These are phyloP conservation scores for Seira musarum DNA, from an alignment of 2,888 invertebrate genomes.

Conservation along the genomic window DNA sequence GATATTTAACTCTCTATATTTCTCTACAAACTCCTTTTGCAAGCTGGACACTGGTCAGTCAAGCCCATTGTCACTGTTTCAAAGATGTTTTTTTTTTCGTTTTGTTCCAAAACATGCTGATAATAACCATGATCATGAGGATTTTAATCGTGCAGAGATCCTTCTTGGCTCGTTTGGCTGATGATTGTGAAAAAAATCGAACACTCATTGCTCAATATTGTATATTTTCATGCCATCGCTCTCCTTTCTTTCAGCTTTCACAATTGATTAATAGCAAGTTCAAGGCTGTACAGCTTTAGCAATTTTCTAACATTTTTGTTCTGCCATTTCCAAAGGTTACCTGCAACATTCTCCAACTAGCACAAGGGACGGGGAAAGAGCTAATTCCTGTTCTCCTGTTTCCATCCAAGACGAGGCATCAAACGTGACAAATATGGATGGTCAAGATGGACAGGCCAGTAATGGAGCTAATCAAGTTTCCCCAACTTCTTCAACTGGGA, in stretches of 20 bases:
- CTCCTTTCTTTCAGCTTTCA: no score
- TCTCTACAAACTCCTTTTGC: no score
- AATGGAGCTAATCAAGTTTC: conserved; percentile 59
- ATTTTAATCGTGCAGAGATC: background rate
- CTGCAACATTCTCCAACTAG: conserved; percentile 68
- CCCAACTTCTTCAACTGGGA: conserved; percentile 23
- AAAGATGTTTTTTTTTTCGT: no score
- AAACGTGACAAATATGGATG: conserved; percentile 69
- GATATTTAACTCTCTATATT: no score
- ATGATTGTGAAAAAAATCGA: no score
- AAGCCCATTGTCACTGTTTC: no score
- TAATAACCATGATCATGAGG: background rate
- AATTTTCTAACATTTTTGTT: conserved; percentile 7
- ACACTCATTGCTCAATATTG: background rate
- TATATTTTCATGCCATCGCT: no score
- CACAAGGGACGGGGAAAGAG: conserved; percentile 75
- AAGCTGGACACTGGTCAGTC: no score
- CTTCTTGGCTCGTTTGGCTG: no score
- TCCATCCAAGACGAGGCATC: conserved; percentile 72
- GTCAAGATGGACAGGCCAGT: conserved; percentile 58
- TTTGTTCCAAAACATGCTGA: background rate
- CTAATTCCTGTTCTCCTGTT: conserved; percentile 72
- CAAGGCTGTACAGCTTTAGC: conserved; percentile 32
- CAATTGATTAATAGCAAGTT: conserved; percentile 36
- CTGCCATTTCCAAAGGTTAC: conserved; percentile 61